phyloP scores from a whole-genome alignment of 1,140 invertebrate genomes.

The Helicorthomorpha holstii region DNA sequence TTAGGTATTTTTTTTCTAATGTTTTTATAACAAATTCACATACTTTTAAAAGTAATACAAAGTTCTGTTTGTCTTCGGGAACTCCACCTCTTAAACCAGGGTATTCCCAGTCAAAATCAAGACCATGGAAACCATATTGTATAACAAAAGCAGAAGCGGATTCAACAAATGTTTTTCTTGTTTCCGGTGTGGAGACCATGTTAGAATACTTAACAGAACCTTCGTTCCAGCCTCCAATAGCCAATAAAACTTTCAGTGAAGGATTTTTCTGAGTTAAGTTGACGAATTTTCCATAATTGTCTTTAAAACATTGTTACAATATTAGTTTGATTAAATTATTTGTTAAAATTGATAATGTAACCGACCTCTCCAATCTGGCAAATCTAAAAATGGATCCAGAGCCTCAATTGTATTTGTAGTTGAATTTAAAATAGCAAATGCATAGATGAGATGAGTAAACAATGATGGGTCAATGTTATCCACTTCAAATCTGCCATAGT shows the following conservation, averaged over 20 bases:
- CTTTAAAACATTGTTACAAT: background rate
- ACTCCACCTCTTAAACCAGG: too few relatives aligned
- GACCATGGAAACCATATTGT: too few relatives aligned
- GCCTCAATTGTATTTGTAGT: slow-evolving; percentile 41
- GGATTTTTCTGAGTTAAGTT: slow-evolving; percentile 45
- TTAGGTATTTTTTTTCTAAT: too few relatives aligned
- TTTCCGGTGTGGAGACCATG: too few relatives aligned
- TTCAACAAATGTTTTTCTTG: too few relatives aligned
- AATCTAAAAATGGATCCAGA: slow-evolving; percentile 53
- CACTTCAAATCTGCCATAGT: slow-evolving; percentile 41
- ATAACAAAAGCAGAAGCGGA: too few relatives aligned
- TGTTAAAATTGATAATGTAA: background rate
- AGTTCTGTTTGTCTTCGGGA: too few relatives aligned
- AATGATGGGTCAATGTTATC: slow-evolving; percentile 54
- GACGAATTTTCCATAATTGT: background rate
- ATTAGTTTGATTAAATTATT: slow-evolving; percentile 4
- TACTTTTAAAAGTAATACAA: too few relatives aligned
- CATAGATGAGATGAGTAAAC: slow-evolving; percentile 75
- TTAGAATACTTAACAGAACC: too few relatives aligned
- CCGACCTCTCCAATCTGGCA: slow-evolving; percentile 36
- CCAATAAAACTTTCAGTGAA: slow-evolving; percentile 53
- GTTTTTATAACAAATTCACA: too few relatives aligned
- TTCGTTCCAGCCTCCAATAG: slow-evolving; percentile 79
- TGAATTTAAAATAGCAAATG: slow-evolving; percentile 61
- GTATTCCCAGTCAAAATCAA: too few relatives aligned